Evolutionary conservation across 37 sponge, comb jelly and placozoan genomes (phyloP), one percentile per base, ranked within the genome.

Genomic region (Mnemiopsis leidyi): DNA sequence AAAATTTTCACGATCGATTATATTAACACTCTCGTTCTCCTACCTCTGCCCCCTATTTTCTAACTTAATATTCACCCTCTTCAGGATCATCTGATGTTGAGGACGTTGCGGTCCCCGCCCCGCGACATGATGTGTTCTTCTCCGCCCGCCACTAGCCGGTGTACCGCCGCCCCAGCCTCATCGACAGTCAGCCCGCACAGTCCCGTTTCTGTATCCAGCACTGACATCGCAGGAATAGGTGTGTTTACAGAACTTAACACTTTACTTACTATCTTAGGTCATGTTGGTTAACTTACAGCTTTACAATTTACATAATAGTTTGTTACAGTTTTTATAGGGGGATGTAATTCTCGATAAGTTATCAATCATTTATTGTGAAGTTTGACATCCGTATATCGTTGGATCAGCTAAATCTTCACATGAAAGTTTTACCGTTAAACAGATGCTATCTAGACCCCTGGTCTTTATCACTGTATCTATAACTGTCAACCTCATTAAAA

Each of bases 181-280:
- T 77, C 79, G 3, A 77, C 79, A 16, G 79, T 77, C 79, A 77
- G 79, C 79, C 79, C 79, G 2, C 79, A 77, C 79, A 77, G 79
- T 20, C 79, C 79, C 36, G 79, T 77, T 36, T 71, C 73, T 23
- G 7, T 30, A 7, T 34, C 79, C 61, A 48, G 61, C 61, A 48
- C 9, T 36, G 79, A 77, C 18, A 77, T 77, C 21, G 36, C 79
- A 33, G 79, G 79, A 18, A 26, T 77, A 33, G 79, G 79, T 77
- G 33, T 34, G 79, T 77, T 34, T 18, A 3, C 3, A 28, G n/a
- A 28, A 71, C 73, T 5, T 3, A 23, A n/a, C n/a, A n/a, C n/a
- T n/a, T n/a, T n/a, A n/a, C n/a, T n/a, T n/a, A n/a, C n/a, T n/a
- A n/a, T n/a, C n/a, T n/a, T n/a, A n/a, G n/a, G n/a, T n/a, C n/a